These are phyloP conservation scores for Caenorhabditis doughertyi DNA, from an alignment of 2,888 invertebrate species.

Conservation along the genomic window DNA sequence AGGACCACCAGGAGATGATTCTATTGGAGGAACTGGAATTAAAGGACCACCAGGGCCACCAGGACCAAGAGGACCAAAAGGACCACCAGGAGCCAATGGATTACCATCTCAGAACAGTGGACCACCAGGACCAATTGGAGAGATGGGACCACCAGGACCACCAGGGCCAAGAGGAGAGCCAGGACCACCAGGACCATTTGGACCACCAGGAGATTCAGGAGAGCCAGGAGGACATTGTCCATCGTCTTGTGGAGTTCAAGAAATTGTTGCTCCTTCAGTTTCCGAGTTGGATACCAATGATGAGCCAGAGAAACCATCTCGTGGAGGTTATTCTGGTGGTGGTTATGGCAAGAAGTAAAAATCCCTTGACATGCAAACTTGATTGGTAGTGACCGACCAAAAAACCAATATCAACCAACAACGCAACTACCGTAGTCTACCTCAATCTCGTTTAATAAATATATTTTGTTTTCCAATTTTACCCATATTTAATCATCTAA, in stretches of 20 bases:
- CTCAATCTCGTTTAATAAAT: slow-evolving; percentile 37
- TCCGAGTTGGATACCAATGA: slow-evolving; percentile 75
- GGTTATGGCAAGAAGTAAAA: slow-evolving; percentile 70
- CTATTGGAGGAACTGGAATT: slow-evolving; percentile 82
- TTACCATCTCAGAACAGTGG: slow-evolving; percentile 81
- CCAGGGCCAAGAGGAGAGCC: slow-evolving; percentile 82
- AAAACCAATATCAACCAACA: neutral
- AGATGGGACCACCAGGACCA: slow-evolving; percentile 78
- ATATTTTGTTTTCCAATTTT: slow-evolving; percentile 28
- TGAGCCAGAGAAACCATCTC: slow-evolving; percentile 60
- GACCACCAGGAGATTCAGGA: slow-evolving; percentile 81
- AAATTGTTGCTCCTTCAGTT: slow-evolving; percentile 81
- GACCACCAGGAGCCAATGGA: slow-evolving; percentile 81
- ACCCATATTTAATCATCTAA: slow-evolving; percentile 8
- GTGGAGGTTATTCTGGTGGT: slow-evolving; percentile 58
- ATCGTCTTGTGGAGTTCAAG: slow-evolving; percentile 81
- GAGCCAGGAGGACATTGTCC: slow-evolving; percentile 82
- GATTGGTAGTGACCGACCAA: slow-evolving; percentile 3
- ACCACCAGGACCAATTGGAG: slow-evolving; percentile 81
- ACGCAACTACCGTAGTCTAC: slow-evolving; percentile 45
- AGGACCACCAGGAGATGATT: slow-evolving; percentile 82
- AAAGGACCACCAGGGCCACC: slow-evolving; percentile 82
- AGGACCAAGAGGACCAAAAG: slow-evolving; percentile 81
- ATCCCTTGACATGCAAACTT: neutral
- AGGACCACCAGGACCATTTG: slow-evolving; percentile 79